Evolutionary conservation across 2,113 vertebrate species (phyloP).

Genomic region (Spheniscus mendiculus): DNA sequence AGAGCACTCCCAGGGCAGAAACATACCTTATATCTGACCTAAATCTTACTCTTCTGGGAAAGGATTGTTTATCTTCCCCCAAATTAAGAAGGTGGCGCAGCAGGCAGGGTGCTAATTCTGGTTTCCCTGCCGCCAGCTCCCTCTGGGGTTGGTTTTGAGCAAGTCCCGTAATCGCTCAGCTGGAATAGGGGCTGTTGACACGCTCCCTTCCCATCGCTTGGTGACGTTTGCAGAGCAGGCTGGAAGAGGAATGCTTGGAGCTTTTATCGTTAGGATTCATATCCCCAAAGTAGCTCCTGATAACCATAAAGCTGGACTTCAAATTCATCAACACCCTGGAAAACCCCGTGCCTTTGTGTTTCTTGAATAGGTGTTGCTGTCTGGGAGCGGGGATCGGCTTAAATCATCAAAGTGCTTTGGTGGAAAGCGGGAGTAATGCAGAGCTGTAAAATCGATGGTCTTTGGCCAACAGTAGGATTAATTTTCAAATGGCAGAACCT

Average conservation of each 20-base stretch:
- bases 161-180: rapidly evolving
- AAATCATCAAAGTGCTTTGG: not conserved
- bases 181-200: not conserved
- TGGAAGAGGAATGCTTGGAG: not conserved
- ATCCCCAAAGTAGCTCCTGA: rapidly evolving
- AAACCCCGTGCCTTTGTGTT: rapidly evolving
- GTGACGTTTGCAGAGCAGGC: not conserved
- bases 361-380: not conserved
- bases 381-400: not conserved
- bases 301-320: rapidly evolving
- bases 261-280: rapidly evolving
- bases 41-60: not conserved
- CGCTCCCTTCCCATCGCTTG: rapidly evolving
- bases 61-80: not conserved
- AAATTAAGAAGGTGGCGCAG: rapidly evolving
- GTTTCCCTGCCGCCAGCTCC: not conserved
- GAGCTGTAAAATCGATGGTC: not conserved
- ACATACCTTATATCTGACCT: not conserved
- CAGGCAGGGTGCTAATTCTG: not conserved
- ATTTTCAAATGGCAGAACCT: not conserved
- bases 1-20: not conserved
- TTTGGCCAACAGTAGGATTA: rapidly evolving
- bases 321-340: rapidly evolving
- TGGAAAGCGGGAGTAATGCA: not conserved
- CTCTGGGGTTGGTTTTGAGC: not conserved